Evolutionary conservation across 37 sponge, comb jelly and placozoan species (phyloP).

Genomic region (Sycon ciliatum): DNA sequence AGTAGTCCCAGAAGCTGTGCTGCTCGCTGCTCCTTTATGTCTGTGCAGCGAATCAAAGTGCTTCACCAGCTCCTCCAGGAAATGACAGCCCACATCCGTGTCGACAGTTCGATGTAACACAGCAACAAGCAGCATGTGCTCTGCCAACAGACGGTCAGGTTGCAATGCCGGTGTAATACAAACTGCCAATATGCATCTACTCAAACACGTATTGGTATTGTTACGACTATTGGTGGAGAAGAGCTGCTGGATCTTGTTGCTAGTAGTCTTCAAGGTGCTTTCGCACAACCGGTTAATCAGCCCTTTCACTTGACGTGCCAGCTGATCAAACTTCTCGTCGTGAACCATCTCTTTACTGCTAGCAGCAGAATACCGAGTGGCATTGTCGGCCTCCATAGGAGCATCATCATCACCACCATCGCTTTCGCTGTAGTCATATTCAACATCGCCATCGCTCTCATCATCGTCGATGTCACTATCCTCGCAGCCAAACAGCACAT

Average conservation of each 20-base stretch:
- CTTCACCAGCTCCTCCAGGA: constrained; percentile 47
- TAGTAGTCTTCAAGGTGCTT: constrained; percentile 47
- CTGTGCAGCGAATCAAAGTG: constrained; percentile 24
- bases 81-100: constrained; percentile 62
- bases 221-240: constrained; percentile 60
- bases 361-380: too few species aligned
- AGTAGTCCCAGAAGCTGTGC: too few species aligned
- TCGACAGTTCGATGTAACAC: constrained; percentile 54
- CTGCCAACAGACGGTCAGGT: constrained; percentile 53
- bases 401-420: too few species aligned
- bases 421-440: neutral
- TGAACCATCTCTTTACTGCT: neutral
- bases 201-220: constrained; percentile 50
- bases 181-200: constrained; percentile 39
- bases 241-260: constrained; percentile 44
- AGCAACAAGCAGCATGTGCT: constrained; percentile 72
- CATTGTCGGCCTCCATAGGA: too few species aligned
- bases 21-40: neutral
- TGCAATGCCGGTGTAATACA: constrained; percentile 39
- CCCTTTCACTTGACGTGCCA: neutral
- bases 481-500: too few species aligned
- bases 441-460: constrained; percentile 12
- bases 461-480: too few species aligned
- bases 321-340: neutral
- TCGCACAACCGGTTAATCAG: constrained; percentile 46